Conservation (phyloP, 92 coral and sea anemone genomes). For the Zoanthus sansibaricus region DNA sequence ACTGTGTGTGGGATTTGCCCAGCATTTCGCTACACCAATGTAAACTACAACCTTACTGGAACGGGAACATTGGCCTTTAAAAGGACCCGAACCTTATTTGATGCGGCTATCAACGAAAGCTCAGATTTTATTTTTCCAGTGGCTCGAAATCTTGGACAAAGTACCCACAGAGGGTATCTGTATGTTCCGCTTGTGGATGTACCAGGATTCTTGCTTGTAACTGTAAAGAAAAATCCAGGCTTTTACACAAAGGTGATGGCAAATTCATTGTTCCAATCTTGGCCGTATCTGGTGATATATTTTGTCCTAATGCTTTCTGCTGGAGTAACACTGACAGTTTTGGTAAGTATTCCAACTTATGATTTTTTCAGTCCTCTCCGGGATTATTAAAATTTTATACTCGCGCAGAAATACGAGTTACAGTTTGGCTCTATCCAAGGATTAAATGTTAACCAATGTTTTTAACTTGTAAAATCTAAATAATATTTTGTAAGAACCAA, state of each 20-base stretch:
- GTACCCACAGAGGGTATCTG: not conserved
- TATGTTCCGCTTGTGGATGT: slow-evolving; percentile 51
- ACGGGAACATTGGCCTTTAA: not conserved
- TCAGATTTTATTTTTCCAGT: slow-evolving; percentile 26
- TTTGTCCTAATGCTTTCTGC: slow-evolving; percentile 49
- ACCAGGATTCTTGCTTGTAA: slow-evolving; percentile 50
- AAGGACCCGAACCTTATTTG: not conserved
- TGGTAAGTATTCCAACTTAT: slow-evolving; percentile 58
- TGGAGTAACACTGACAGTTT: slow-evolving; percentile 64
- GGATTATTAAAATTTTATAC: too few relatives aligned
- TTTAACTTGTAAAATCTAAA: too few relatives aligned
- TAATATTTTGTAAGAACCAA: too few relatives aligned
- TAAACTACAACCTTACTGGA: slow-evolving; percentile 21
- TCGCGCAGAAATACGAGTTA: too few relatives aligned
- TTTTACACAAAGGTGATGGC: slow-evolving; percentile 60
- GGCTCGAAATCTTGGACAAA: not conserved
- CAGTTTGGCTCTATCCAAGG: too few relatives aligned
- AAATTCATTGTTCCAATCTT: slow-evolving; percentile 52
- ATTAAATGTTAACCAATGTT: not conserved
- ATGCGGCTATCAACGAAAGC: not conserved
- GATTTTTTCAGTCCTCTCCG: too few relatives aligned
- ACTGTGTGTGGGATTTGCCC: slow-evolving; percentile 58
- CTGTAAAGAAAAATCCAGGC: slow-evolving; percentile 38
- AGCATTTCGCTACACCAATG: slow-evolving; percentile 32
- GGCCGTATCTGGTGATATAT: slow-evolving; percentile 60